Evolutionary conservation across 2,888 invertebrate species (phyloP), one percentile per base, ranked within the genome.

Genomic region (Drosophila multiciliata): DNA sequence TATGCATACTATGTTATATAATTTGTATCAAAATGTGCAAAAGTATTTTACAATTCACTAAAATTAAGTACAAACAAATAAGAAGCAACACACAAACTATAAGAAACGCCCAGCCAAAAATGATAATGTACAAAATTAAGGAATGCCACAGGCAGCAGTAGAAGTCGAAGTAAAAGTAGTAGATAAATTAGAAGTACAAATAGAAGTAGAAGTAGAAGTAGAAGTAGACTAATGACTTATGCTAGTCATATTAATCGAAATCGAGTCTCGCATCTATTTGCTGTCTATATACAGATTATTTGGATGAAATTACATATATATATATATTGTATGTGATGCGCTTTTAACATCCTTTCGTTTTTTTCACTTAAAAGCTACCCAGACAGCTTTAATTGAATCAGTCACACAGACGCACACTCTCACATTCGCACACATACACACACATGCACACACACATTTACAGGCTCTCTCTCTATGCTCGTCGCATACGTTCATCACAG

Each of bases 401-500:
- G 57, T 70, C 66, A 54, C 77, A 63, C 73, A 42, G 29, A 49
- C 35, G 55, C 12, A 38, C 42, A 49, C 23, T 59, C 48, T 32
- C 52, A 23, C 61, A 50, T 45, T 3, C 52, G 42, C 50, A 32
- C 62, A 32, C 54, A 26, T 35, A 9, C 48, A 15, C 50, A 23
- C 53, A 26, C 71, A 29, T 50, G 55, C 6, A 33, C 57, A 54
- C 61, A 72, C 68, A 67, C 80, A 85, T 68, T 61, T 49, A 64
- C 52, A 52, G 69, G 50, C 49, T 64, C 78, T 60, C 66, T 62
- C 67, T 48, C 54, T 49, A 66, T 26, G 15, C 38, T 23, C 20
- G 45, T 15, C 36, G 50, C 42, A 26, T 55, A n/a, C 64, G 36
- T 52, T 50, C 66, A 60, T 50, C 70, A 95, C 92, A 95, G 95